Conservation (phyloP, 2,888 invertebrate genomes). For the Phyllotreta striolata region DNA sequence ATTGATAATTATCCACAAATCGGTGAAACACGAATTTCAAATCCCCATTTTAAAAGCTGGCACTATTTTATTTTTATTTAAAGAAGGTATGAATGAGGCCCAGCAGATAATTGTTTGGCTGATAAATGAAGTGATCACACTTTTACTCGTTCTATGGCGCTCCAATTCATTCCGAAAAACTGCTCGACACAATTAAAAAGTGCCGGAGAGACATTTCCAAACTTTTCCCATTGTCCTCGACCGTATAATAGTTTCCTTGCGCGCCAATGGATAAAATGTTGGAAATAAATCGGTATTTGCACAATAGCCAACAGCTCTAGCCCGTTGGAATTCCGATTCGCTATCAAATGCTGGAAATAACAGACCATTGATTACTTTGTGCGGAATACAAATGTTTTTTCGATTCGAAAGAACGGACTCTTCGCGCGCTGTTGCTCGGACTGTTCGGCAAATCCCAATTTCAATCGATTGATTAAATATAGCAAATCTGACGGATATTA, state of each 20-base stretch:
- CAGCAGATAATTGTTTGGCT: too few species aligned
- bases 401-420: constrained; percentile 7
- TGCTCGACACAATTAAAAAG: too few species aligned
- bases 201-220: background rate
- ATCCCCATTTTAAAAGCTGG: background rate
- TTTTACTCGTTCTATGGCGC: too few species aligned
- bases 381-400: constrained; percentile 26
- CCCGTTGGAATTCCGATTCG: constrained; percentile 31
- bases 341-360: constrained; percentile 33
- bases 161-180: too few species aligned
- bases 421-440: constrained; percentile 4
- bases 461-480: background rate
- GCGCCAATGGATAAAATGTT: constrained; percentile 33
- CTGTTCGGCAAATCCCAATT: constrained; percentile 1
- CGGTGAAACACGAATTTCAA: background rate
- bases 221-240: background rate
- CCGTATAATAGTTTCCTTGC: background rate
- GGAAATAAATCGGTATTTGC: constrained; percentile 35
- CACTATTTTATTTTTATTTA: too few species aligned
- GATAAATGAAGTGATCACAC: too few species aligned
- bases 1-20: background rate
- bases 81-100: too few species aligned
- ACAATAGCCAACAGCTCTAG: constrained; percentile 33
- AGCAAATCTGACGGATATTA: too few species aligned
- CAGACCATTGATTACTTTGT: constrained; percentile 25